Evolutionary conservation across 2,888 invertebrate species (phyloP), one percentile per base, ranked within the genome.

Genomic region (Glaucopsyche alexis): DNA sequence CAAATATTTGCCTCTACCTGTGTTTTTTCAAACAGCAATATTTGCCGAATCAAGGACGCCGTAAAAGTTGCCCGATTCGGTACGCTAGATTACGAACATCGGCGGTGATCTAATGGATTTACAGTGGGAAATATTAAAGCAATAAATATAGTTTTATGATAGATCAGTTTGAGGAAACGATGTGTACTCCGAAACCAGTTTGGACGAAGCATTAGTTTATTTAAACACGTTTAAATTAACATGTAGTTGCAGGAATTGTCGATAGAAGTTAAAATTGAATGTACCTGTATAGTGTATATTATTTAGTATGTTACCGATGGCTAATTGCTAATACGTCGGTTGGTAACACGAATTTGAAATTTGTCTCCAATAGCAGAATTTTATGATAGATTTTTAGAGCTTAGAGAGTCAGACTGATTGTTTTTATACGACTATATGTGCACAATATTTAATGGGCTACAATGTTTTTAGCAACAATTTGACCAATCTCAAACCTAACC

Each of bases 1-100:
- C 90, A 93, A 92, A 93, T 92, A 92, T 93, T 93, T 92, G 91
- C 88, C 86, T 87, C 93, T 92, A 92, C 92, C 92, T 91, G 92
- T 83, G 84, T 80, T 80, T 87, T 88, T 90, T 87, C 85, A 86
- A 38, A 87, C 86, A 84, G 84, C 86, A 83, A 86, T 84, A 88
- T 89, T 88, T 86, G 84, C 86, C 89, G 87, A 85, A 87, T 86
- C 87, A 86, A 86, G 86, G 87, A 87, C 83, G 83, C 81, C 82
- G 82, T 87, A 87, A 89, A 87, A 81, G 83, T 80, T 85, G 81
- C 80, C 77, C 84, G 86, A 91, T 90, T 88, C 83, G 83, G 76
- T 85, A 86, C 80, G 86, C 85, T 83, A 82, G 83, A 85, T 89
- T 85, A 85, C 82, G 78, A 78, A 79, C 76, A 81, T 77, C 76